Conservation (phyloP, 2,113 vertebrate genomes). For the Terrapene triunguis region DNA sequence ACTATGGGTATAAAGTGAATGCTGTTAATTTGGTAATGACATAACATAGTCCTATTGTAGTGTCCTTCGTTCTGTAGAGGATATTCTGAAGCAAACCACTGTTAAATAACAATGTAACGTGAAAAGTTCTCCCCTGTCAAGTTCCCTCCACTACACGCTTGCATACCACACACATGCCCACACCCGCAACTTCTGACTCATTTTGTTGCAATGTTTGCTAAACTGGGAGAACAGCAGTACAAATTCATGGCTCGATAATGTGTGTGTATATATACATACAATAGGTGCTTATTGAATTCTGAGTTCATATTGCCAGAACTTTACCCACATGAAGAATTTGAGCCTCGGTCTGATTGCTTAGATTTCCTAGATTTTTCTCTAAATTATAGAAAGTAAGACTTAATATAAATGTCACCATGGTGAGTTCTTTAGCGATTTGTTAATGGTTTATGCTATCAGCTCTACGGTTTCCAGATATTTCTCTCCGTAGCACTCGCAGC, state of each 20-base stretch:
- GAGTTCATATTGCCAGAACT: neutral
- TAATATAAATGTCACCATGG: neutral
- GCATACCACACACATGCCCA: neutral
- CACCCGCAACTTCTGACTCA: constrained; percentile 36
- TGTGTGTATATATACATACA: fast-evolving
- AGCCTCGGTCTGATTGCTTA: neutral
- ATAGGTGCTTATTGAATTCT: neutral
- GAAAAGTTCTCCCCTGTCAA: constrained; percentile 21
- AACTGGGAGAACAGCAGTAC: neutral
- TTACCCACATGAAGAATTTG: neutral
- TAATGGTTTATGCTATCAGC: neutral
- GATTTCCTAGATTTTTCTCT: constrained; percentile 24
- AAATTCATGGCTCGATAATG: fast-evolving
- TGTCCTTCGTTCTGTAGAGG: neutral
- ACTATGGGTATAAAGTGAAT: neutral
- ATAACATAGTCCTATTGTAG: fast-evolving
- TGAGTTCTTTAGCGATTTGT: neutral
- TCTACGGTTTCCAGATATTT: constrained; percentile 19
- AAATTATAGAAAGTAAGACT: constrained; percentile 2
- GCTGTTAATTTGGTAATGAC: neutral
- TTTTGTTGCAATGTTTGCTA: neutral
- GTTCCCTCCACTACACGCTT: neutral
- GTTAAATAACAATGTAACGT: neutral
- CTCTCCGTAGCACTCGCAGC: neutral
- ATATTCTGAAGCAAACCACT: neutral